Base-by-base conservation (phyloP, 2,888 invertebrate genomes). In the Nymphalis c-album region DNA sequence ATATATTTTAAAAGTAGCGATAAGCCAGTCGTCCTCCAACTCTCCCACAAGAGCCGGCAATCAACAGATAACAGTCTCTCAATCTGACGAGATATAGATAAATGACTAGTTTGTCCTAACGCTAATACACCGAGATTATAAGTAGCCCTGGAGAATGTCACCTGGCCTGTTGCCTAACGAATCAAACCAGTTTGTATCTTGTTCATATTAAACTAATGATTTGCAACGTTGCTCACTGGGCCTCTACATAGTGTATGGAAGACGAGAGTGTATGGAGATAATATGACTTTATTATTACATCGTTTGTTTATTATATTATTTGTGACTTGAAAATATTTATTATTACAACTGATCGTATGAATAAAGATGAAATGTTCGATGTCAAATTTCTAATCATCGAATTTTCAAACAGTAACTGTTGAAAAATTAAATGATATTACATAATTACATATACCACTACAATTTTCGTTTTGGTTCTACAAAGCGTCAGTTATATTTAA, bases 61-160 rank as follows among this genome's bases (percentile, higher is more conserved):
- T 55, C 55, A 55, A 55, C 17, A 63, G 68, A 67, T 65, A 66
- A 40, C 65, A 59, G 59, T 59, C 67, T 67, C 59, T 71, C 67
- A 64, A 67, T 64, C 57, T 69, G 71, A 71, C 71, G 71, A 67
- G 67, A 71, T 69, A 69, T 62, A 71, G 69, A 67, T 71, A 69
- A 67, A 60, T 57, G 64, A 60, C 61, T 64, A 67, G 70, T 67
- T 67, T 67, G 67, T 70, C 53, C 69, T 69, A 71, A 60, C 58
- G 67, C 70, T 70, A 72, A 72, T 72, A 71, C 67, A 60, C n/a
- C 20, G 60, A 70, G 71, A 74, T 73, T 71, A 72, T 71, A 69
- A 70, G 69, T 64, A 59, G 72, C 71, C 73, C 70, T 66, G 71
- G 76, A 73, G 78, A 79, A 79, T 78, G 79, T 76, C 74, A 76